Percentiles rank a stretch among this genome's conserved stretches.
phyloP scores from a whole-genome alignment of 2,797 vertebrate species.

The Echiichthys vipera region DNA sequence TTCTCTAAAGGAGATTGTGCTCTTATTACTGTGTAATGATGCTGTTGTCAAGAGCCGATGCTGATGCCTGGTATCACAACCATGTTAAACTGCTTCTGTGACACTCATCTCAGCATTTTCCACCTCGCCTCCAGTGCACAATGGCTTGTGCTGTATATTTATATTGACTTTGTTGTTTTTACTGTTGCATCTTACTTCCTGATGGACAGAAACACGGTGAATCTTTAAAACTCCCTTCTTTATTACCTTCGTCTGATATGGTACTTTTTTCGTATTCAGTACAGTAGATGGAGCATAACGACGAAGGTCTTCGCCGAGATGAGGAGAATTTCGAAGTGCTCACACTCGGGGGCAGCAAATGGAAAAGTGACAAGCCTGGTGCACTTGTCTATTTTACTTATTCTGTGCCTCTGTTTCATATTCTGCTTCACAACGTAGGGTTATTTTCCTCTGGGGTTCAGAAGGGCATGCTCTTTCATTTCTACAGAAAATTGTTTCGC shows the following conservation, averaged over 20 bases:
- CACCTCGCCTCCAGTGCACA: conserved; percentile 62
- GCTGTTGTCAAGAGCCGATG: conserved; percentile 84
- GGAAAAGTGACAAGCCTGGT: conserved; percentile 93
- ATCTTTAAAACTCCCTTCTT: conserved; percentile 68
- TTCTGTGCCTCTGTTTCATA: conserved; percentile 92
- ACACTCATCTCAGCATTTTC: conserved; percentile 80
- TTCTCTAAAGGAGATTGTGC: conserved; percentile 83
- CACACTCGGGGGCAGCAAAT: conserved; percentile 88
- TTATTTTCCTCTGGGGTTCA: conserved; percentile 98
- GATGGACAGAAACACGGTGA: conserved; percentile 72
- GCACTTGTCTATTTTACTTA: conserved; percentile 96
- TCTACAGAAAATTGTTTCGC: conserved; percentile 99
- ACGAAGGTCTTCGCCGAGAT: conserved; percentile 82
- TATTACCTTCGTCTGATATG: conserved; percentile 79
- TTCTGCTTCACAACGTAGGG: conserved; percentile 91
- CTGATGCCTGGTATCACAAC: conserved; percentile 82
- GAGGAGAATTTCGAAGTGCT: conserved; percentile 85
- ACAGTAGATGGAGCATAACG: conserved; percentile 85
- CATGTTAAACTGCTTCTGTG: conserved; percentile 83
- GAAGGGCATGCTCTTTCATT: conserved; percentile 98
- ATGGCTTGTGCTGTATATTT: conserved; percentile 64
- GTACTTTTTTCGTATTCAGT: conserved; percentile 82
- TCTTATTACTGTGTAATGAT: conserved; percentile 88
- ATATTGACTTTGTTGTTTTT: conserved; percentile 75
- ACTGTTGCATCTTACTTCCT: conserved; percentile 58